These are phyloP conservation scores for Rhabdomys dilectus DNA, from an alignment of 2,113 vertebrate genomes.

Conservation along the genomic window DNA sequence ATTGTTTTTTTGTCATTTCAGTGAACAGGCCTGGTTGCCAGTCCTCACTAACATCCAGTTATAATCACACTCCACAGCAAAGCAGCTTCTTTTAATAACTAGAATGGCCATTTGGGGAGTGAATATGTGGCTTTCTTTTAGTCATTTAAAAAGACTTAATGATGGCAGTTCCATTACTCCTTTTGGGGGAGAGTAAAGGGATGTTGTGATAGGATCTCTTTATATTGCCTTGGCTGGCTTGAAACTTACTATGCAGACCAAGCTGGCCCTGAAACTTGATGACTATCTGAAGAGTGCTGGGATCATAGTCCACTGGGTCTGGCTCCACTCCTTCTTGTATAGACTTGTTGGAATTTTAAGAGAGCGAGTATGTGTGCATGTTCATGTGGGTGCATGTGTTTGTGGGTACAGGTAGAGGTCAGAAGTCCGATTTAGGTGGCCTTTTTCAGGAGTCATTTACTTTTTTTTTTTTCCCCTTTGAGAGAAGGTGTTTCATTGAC, in stretches of 20 bases:
- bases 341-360: background rate
- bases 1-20: slow-evolving; percentile 33
- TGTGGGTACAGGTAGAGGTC: background rate
- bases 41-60: background rate
- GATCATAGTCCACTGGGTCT: background rate
- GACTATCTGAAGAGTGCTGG: background rate
- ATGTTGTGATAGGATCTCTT: background rate
- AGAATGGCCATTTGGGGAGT: background rate
- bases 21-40: slow-evolving; percentile 24
- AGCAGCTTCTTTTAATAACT: slow-evolving; percentile 40
- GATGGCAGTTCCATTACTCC: slow-evolving; percentile 16
- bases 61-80: background rate
- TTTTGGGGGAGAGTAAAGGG: background rate
- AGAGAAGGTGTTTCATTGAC: background rate
- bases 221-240: background rate
- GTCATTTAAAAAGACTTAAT: slow-evolving; percentile 59
- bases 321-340: background rate
- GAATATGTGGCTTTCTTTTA: slow-evolving; percentile 20
- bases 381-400: background rate
- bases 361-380: background rate
- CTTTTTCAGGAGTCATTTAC: background rate
- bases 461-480: background rate
- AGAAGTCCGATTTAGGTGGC: background rate
- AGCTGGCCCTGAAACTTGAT: background rate
- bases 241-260: background rate